These are phyloP conservation scores for Cheilosia urbana DNA, from an alignment of 2,888 invertebrate genomes.

Conservation along the genomic window DNA sequence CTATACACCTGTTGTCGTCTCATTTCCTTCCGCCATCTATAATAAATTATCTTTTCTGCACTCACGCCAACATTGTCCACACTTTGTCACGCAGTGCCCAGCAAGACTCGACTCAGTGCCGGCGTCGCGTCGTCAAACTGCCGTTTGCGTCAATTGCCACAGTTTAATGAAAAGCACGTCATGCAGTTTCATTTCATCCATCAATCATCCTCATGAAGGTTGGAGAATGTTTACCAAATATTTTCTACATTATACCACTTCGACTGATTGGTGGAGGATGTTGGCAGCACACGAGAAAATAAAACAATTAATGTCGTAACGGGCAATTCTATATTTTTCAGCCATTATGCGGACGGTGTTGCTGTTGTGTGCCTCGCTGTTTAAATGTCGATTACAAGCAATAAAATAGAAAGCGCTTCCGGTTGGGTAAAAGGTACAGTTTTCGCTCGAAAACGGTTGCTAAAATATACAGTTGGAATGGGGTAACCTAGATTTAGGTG, in stretches of 20 bases:
- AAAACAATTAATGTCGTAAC: constrained; percentile 46
- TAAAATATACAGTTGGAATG: not conserved
- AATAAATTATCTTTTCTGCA: constrained; percentile 10
- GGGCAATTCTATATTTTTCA: constrained; percentile 22
- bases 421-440: not conserved
- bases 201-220: constrained; percentile 43
- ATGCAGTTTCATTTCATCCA: constrained; percentile 7
- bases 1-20: constrained; percentile 9
- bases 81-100: constrained; percentile 2
- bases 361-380: not conserved
- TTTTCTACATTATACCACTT: constrained; percentile 6
- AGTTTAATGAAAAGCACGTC: constrained; percentile 15
- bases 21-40: constrained; percentile 51
- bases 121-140: constrained; percentile 22
- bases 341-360: constrained; percentile 7
- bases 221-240: constrained; percentile 45
- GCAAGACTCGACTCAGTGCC: not conserved
- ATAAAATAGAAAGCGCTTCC: constrained; percentile 41
- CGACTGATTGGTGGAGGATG: constrained; percentile 19
- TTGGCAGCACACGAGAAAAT: constrained; percentile 13
- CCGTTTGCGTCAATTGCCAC: constrained; percentile 25
- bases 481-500: not conserved
- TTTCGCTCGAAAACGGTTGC: constrained; percentile 1
- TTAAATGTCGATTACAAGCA: constrained; percentile 49
- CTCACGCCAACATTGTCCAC: constrained; percentile 12